phyloP scores from a whole-genome alignment of 2,797 vertebrate species.

The Muraenolepis orangiensis region DNA sequence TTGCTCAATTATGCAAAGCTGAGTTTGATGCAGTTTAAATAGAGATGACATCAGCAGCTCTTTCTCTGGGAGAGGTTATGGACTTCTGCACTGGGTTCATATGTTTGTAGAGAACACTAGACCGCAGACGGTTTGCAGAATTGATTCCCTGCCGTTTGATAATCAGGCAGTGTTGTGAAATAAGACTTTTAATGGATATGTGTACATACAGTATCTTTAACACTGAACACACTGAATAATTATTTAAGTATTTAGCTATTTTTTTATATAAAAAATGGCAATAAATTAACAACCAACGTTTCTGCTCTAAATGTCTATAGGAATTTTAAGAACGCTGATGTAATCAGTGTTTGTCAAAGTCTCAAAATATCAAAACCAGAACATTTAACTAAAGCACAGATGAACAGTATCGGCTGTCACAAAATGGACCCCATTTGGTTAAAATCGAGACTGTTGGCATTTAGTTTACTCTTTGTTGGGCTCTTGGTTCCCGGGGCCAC shows the following conservation, averaged over 20 bases:
- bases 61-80: conserved; percentile 39
- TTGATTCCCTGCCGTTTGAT: conserved; percentile 18
- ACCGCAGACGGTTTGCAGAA: conserved; percentile 32
- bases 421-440: background rate
- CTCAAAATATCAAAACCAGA: background rate
- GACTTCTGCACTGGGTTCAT: conserved; percentile 36
- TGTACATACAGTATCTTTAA: no score
- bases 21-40: background rate
- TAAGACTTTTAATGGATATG: no score
- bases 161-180: conserved; percentile 19
- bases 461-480: conserved; percentile 33
- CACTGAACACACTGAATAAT: conserved; percentile 5
- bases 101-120: conserved; percentile 67
- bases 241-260: no score
- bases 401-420: background rate
- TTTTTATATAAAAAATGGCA: no score
- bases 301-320: background rate
- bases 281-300: background rate
- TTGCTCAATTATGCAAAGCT: background rate
- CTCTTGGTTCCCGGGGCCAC: conserved; percentile 27
- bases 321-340: background rate
- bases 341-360: background rate
- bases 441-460: conserved; percentile 1
- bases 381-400: background rate
- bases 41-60: no score